Percentiles rank a stretch among this genome's conserved stretches.
Conservation (phyloP, 2,888 invertebrate species). For the Selenia dentaria region DNA sequence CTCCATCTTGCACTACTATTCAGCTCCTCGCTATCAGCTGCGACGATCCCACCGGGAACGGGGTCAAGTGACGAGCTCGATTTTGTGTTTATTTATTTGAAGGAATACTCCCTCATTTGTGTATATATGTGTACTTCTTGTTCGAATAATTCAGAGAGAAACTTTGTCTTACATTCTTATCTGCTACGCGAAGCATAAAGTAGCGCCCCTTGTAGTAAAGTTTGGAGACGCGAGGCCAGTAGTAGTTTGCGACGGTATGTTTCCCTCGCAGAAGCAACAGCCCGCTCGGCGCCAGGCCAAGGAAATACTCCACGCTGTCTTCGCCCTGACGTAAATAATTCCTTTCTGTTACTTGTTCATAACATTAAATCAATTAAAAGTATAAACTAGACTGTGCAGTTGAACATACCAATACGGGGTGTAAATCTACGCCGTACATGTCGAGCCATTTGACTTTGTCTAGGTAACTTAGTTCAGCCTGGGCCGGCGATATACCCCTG, state of each 20-base stretch:
- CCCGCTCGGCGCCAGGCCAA: conserved; percentile 97
- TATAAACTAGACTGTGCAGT: conserved; percentile 3
- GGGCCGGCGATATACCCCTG: conserved; percentile 95
- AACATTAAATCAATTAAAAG: conserved; percentile 11
- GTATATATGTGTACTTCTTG: conserved; percentile 2
- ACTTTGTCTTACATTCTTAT: conserved; percentile 93
- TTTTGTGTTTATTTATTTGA: conserved; percentile 58
- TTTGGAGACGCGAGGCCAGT: conserved; percentile 98
- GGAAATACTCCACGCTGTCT: conserved; percentile 97
- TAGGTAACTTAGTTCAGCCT: conserved; percentile 97
- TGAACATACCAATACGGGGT: conserved; percentile 95
- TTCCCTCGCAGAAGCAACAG: conserved; percentile 97
- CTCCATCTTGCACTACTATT: conserved; percentile 75
- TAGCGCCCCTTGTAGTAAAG: conserved; percentile 98
- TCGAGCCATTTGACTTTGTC: conserved; percentile 99
- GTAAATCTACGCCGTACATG: conserved; percentile 98
- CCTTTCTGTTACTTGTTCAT: conserved; percentile 3
- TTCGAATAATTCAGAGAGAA: conserved; percentile 11
- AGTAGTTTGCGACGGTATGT: conserved; percentile 98
- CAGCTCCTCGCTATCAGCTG: conserved; percentile 62
- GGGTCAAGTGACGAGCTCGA: conserved; percentile 65
- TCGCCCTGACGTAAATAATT: conserved; percentile 88
- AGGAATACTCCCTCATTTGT: conserved; percentile 28
- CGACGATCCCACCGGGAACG: conserved; percentile 59
- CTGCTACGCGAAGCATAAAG: conserved; percentile 97